Conservation (phyloP, 2,888 invertebrate genomes). For the Sphecodes monilicornis region DNA sequence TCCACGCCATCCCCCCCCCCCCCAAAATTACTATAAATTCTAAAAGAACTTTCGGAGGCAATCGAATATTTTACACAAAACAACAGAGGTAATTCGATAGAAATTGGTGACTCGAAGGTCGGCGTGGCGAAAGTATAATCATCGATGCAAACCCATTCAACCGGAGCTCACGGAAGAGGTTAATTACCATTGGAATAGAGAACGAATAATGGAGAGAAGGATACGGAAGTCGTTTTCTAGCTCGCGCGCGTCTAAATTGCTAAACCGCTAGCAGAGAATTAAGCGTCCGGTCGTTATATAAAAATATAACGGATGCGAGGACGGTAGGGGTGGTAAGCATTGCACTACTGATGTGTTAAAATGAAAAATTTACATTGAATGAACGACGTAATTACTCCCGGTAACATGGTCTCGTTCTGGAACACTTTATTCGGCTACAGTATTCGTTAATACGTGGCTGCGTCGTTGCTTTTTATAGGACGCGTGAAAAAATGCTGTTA, state of each 20-base stretch:
- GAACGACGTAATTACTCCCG: background rate
- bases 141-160: slow-evolving; percentile 32
- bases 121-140: slow-evolving; percentile 12
- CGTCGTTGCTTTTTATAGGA: background rate
- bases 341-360: slow-evolving; percentile 13
- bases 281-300: slow-evolving; percentile 19
- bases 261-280: slow-evolving; percentile 50
- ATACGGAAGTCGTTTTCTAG: slow-evolving; percentile 52
- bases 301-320: slow-evolving; percentile 5
- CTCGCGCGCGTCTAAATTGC: slow-evolving; percentile 45
- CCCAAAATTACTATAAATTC: no score
- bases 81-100: background rate
- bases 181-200: slow-evolving; percentile 55
- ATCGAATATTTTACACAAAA: background rate
- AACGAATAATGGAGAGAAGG: slow-evolving; percentile 43
- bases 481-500: background rate
- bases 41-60: background rate
- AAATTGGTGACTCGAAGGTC: background rate
- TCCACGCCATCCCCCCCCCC: no score
- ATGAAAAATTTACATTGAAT: slow-evolving; percentile 17
- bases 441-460: background rate
- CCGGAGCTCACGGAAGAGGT: slow-evolving; percentile 24
- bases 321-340: background rate
- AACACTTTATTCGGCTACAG: background rate
- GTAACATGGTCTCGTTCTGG: background rate